Evolutionary conservation across 2,797 vertebrate species (phyloP).

Genomic region (Mormyrops attenuatus): DNA sequence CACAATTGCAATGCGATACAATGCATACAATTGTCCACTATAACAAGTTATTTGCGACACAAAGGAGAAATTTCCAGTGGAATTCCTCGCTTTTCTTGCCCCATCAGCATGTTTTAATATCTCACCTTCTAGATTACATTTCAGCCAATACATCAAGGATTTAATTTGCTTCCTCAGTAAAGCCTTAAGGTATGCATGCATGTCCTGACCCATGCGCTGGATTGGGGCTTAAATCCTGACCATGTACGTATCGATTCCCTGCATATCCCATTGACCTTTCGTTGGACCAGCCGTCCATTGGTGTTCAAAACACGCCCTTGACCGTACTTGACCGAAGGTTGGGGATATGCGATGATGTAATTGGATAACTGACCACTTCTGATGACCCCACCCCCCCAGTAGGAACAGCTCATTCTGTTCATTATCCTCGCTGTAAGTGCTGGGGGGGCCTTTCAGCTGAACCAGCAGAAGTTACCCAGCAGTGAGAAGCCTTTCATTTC

Average conservation of each 20-base stretch:
- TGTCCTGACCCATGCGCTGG: not conserved
- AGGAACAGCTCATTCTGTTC: constrained; percentile 9
- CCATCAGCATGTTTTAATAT: not conserved
- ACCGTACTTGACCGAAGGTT: not conserved
- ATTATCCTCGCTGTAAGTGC: constrained; percentile 15
- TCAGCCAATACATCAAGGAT: not conserved
- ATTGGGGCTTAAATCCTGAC: not conserved
- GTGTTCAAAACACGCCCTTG: not conserved
- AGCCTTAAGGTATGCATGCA: not conserved
- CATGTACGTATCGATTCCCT: not conserved
- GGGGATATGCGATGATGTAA: constrained; percentile 5
- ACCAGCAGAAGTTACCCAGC: not conserved
- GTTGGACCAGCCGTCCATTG: not conserved
- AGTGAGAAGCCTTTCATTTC: not conserved
- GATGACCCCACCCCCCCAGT: not conserved
- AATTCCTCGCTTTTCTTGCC: not conserved
- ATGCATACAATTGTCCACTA: not conserved
- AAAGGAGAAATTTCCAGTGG: not conserved
- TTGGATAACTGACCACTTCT: constrained; percentile 18
- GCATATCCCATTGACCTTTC: not conserved
- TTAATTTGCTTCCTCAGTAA: not conserved
- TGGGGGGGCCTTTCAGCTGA: constrained; percentile 7
- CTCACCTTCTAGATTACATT: not conserved
- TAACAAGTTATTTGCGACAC: not conserved
- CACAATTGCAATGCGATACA: not conserved